These are phyloP conservation scores for Thalassaphorura encarpata DNA, from an alignment of 1,140 invertebrate genomes.

Conservation along the genomic window DNA sequence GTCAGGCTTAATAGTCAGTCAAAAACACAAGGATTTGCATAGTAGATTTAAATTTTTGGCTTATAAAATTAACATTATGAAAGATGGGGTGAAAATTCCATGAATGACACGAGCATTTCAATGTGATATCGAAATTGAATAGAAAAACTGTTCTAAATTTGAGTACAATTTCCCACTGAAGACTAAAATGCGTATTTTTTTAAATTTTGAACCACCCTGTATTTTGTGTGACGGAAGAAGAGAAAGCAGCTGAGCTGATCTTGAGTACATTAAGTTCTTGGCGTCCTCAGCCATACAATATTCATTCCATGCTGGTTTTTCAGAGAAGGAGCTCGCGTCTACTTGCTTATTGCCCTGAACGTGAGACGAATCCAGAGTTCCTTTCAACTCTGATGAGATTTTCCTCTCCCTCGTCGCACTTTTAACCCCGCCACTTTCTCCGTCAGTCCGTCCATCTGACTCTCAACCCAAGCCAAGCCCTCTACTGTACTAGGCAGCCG, in stretches of 20 bases:
- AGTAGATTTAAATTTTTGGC: no score
- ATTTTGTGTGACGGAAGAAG: neutral
- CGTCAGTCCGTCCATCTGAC: conserved; percentile 3
- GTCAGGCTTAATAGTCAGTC: no score
- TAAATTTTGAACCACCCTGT: neutral
- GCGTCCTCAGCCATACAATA: conserved; percentile 31
- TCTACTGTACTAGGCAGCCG: no score
- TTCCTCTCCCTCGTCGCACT: conserved; percentile 8
- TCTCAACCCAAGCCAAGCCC: conserved; percentile 1
- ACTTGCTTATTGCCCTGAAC: conserved; percentile 33
- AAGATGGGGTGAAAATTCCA: no score
- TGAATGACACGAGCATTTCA: no score
- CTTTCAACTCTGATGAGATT: conserved; percentile 34
- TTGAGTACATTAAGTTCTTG: conserved; percentile 23
- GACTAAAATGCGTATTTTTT: no score
- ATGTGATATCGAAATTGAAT: no score
- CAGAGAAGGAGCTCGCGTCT: neutral
- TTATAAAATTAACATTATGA: no score
- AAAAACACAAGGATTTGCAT: no score
- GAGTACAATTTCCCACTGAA: no score
- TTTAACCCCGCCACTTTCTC: neutral
- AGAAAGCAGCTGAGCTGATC: neutral
- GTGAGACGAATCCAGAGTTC: conserved; percentile 31
- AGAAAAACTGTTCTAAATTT: no score
- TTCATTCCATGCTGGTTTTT: conserved; percentile 33